Evolutionary conservation across 2,113 vertebrate genomes (phyloP).

Genomic region (Pedetes capensis): DNA sequence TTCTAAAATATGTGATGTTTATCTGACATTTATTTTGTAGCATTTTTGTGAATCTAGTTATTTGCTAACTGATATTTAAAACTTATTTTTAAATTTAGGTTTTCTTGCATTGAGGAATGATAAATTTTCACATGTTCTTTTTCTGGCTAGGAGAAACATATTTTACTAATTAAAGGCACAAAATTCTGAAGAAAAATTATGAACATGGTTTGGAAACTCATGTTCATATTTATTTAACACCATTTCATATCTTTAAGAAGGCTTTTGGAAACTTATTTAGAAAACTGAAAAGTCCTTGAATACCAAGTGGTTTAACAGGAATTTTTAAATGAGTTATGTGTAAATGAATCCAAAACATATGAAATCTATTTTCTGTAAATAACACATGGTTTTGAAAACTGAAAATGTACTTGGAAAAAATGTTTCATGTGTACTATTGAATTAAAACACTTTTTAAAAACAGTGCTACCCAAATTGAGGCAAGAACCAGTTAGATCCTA

Average conservation of each 20-base stretch:
- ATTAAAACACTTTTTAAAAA: constrained; percentile 44
- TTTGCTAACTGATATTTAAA: constrained; percentile 46
- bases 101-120: constrained; percentile 54
- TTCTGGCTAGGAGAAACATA: constrained; percentile 62
- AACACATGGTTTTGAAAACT: constrained; percentile 75
- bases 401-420: constrained; percentile 60
- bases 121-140: constrained; percentile 60
- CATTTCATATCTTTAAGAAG: constrained; percentile 70
- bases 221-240: constrained; percentile 77
- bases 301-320: constrained; percentile 73
- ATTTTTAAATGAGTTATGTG: constrained; percentile 78
- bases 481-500: neutral
- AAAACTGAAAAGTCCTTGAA: constrained; percentile 75
- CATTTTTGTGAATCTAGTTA: constrained; percentile 32
- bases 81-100: constrained; percentile 50
- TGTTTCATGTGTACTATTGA: constrained; percentile 24
- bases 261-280: constrained; percentile 74
- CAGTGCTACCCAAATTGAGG: neutral
- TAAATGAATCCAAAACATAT: constrained; percentile 76
- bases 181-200: constrained; percentile 67
- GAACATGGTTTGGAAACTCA: constrained; percentile 74
- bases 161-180: constrained; percentile 70
- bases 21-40: constrained; percentile 36
- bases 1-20: constrained; percentile 26
- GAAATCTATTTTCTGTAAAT: constrained; percentile 78